A percentile compares a stretch with the other conserved stretches of the same genome.
Conservation (phyloP, 2,888 invertebrate species). For the Perithous albicinctus region DNA sequence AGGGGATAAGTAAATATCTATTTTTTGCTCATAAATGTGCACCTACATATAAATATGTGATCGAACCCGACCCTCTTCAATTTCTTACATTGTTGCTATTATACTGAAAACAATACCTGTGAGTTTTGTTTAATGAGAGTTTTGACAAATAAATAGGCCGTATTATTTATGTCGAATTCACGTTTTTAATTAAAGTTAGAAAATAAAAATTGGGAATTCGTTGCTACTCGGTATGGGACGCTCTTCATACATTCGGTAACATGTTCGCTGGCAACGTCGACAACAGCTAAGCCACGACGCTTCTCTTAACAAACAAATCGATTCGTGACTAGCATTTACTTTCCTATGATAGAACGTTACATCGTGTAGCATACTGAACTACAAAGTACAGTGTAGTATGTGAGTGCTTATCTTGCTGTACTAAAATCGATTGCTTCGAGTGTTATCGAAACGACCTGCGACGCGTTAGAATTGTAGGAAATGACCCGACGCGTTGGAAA, state of each 20-base stretch:
- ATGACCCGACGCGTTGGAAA: background rate
- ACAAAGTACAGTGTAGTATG: background rate
- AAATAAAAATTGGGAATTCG: background rate
- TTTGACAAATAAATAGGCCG: too few species aligned
- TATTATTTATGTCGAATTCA: too few species aligned
- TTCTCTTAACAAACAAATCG: slow-evolving; percentile 18
- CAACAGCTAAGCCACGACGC: background rate
- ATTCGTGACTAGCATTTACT: slow-evolving; percentile 28
- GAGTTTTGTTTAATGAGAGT: too few species aligned
- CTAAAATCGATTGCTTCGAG: slow-evolving; percentile 39
- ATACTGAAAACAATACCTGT: too few species aligned
- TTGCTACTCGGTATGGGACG: background rate
- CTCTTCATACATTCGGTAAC: background rate
- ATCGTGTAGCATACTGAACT: slow-evolving; percentile 18
- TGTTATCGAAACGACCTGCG: slow-evolving; percentile 44
- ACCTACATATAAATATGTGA: too few species aligned
- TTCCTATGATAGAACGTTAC: slow-evolving; percentile 8
- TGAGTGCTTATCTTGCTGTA: slow-evolving; percentile 37
- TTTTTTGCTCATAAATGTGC: background rate
- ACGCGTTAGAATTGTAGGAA: slow-evolving; percentile 20
- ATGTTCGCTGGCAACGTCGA: slow-evolving; percentile 1
- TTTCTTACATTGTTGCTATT: too few species aligned
- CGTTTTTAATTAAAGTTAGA: too few species aligned
- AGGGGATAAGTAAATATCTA: background rate
- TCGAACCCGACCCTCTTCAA: too few species aligned